Percentiles rank a stretch among this genome's conserved stretches.
Evolutionary conservation across 2,113 vertebrate species (phyloP).

Genomic region (Collichthys lucidus): DNA sequence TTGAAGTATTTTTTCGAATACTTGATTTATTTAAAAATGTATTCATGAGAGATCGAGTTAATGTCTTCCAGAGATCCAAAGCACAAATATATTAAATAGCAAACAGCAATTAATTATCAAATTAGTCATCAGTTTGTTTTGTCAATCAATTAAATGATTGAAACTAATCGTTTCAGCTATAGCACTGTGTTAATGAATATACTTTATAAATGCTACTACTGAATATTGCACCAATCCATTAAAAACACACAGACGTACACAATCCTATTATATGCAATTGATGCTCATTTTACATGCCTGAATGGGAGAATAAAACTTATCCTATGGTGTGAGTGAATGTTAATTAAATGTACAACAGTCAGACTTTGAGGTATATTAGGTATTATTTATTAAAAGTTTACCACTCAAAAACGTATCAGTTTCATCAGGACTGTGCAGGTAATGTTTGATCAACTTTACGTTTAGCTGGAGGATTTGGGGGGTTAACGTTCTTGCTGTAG

Average conservation of each 20-base stretch:
- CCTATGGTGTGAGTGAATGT: background rate
- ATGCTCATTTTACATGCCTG: background rate
- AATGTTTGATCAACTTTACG: too few species aligned
- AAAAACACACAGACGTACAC: background rate
- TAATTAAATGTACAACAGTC: too few species aligned
- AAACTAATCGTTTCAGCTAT: background rate
- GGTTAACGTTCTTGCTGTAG: too few species aligned
- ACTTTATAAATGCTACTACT: too few species aligned
- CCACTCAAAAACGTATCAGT: too few species aligned
- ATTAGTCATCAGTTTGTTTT: background rate
- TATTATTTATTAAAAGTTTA: background rate
- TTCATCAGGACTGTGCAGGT: too few species aligned
- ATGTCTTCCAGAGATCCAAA: background rate
- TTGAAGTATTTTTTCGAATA: background rate
- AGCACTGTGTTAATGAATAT: background rate
- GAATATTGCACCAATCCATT: background rate
- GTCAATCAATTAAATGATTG: background rate
- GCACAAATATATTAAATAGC: background rate
- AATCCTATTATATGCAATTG: background rate
- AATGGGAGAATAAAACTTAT: background rate
- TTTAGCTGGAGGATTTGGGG: too few species aligned
- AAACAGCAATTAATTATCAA: background rate
- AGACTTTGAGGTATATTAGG: background rate
- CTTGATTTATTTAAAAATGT: background rate
- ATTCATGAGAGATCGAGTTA: background rate